Evolutionary conservation across 2,797 vertebrate genomes (phyloP), one percentile per base, ranked within the genome.

Genomic region (Anguilla megastoma): DNA sequence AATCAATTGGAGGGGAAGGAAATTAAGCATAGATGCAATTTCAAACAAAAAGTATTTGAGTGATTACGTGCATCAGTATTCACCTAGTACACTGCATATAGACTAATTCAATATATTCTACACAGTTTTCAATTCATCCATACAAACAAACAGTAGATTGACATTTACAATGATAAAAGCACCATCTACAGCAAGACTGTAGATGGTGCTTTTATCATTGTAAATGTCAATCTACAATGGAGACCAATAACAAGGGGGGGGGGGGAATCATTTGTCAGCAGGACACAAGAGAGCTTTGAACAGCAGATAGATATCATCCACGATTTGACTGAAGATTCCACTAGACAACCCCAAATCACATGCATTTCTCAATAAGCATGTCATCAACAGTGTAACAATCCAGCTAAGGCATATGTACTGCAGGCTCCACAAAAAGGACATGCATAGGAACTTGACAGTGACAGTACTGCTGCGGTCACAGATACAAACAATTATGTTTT

Each of bases 11-110:
- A 24, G 21, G 18, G 10, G 54, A 56, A 16, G 52, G 56, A 16
- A 58, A 58, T 58, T 27, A 69, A 27, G 4, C n/a, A 63, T 10
- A 69, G n/a, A 27, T 4, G 16, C 14, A 69, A 69, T 69, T 24
- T 69, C 63, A 69, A 69, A 69, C n/a, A 69, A 69, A 69, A 69
- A 69, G n/a, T 58, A 18, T 58, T 69, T 69, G 24, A 69, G 24
- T 27, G 63, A 27, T 6, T 1, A 69, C n/a, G n/a, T 9, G 9
- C 63, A 69, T 6, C 7, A 69, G 63, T 69, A 69, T 69, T 8
- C n/a, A 2, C 5, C 24, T 69, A n/a, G 7, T n/a, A 69, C n/a
- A 27, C 63, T n/a, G 63, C 5, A 69, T 14, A 69, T n/a, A 69
- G 18, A 63, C 60, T 69, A 6, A 8, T 27, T 69, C 24, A n/a